Percentiles rank a stretch among this genome's conserved stretches.
These are phyloP conservation scores for Sinocyclocheilus grahami DNA, from an alignment of 2,113 vertebrate species.

Conservation along the genomic window DNA sequence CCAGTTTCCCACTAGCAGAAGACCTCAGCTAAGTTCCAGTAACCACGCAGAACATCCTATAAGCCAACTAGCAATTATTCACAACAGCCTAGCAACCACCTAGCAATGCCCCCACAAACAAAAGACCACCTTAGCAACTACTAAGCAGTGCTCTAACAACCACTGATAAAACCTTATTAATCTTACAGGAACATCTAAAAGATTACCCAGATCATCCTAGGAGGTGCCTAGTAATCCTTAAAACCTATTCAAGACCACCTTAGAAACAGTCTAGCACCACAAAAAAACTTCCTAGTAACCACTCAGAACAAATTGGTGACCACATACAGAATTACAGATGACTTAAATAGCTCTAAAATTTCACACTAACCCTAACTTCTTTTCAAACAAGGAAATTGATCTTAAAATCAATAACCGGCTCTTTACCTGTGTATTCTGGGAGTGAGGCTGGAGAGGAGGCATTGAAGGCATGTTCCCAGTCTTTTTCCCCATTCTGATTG, in stretches of 20 bases:
- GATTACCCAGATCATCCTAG: background rate
- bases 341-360: background rate
- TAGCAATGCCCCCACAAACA: background rate
- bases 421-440: conserved; percentile 85
- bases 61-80: background rate
- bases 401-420: background rate
- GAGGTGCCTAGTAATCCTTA: background rate
- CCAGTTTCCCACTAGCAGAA: background rate
- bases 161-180: background rate
- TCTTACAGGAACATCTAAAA: background rate
- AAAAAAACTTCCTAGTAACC: background rate
- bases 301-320: background rate
- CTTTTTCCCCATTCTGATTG: conserved; percentile 79
- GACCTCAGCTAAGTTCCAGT: background rate
- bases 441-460: conserved; percentile 82
- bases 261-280: background rate
- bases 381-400: background rate
- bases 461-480: conserved; percentile 81
- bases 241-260: background rate
- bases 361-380: too few species aligned
- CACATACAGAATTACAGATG: background rate
- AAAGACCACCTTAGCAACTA: background rate
- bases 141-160: too few species aligned
- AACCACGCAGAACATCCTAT: too few species aligned
- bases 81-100: background rate